Evolutionary conservation across 2,888 invertebrate species (phyloP), one percentile per base, ranked within the genome.

Genomic region (Tinea semifulvella): DNA sequence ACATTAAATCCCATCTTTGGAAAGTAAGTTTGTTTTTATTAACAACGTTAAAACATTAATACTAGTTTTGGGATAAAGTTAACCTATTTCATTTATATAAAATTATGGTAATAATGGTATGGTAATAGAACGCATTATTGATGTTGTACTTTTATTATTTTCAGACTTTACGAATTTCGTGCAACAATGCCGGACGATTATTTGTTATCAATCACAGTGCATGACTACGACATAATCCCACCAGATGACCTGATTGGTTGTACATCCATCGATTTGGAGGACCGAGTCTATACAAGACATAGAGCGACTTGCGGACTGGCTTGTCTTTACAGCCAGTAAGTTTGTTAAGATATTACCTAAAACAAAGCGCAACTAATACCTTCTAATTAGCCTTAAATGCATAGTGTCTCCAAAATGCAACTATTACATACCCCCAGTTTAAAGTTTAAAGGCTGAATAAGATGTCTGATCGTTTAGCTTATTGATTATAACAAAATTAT

Each of bases 1-100:
- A 88, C 90, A 53, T 67, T 88, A 13, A 91, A 92, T 74, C 96
- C 96, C 0, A 79, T 91, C 16, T 96, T 95, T 69, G 96, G 95
- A 44, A 88, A 84, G 85, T 88, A 68, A 61, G 63, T 68, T 6
- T 36, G 11, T 31, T 31, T 7, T 5, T n/a, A n/a, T n/a, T 22
- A 5, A 22, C 25, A 7, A 22, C 25, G 5, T 7, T 22, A 22
- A 7, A 22, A 7, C 8, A 22, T 7, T 22, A 22, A 22, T 22
- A 22, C 25, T 7, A 22, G 8, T 22, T 22, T 5, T 22, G 6
- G 25, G 6, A 22, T 22, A 22, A 22, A 22, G 8, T 22, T 22
- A 22, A n/a, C n/a, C n/a, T n/a, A n/a, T n/a, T n/a, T n/a, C n/a
- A n/a, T n/a, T n/a, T n/a, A n/a, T n/a, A n/a, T n/a, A n/a, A n/a